These are phyloP conservation scores for Stegastes partitus DNA, from an alignment of 2,113 vertebrate species.

Conservation along the genomic window DNA sequence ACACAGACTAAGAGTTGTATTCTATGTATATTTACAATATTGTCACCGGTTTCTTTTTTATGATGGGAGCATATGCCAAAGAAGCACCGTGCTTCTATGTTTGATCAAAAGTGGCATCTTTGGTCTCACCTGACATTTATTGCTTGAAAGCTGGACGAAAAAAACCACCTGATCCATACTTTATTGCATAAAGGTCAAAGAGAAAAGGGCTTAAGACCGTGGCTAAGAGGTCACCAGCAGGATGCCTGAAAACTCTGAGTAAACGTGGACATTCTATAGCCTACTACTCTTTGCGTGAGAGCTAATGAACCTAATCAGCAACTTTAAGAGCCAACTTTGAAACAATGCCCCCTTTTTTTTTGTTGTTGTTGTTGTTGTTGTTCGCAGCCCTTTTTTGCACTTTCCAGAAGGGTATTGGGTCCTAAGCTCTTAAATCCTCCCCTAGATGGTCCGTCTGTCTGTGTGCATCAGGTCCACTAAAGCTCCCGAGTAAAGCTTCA, in stretches of 20 bases:
- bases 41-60: background rate
- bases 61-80: too few species aligned
- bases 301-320: conserved; percentile 41
- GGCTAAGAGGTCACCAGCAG: background rate
- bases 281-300: conserved; percentile 15
- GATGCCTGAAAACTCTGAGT: background rate
- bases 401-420: conserved; percentile 68
- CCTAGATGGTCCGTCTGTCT: conserved; percentile 68
- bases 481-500: conserved; percentile 54
- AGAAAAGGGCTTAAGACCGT: conserved; percentile 13
- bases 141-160: conserved; percentile 32
- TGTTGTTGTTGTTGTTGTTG: too few species aligned
- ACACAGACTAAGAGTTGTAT: conserved; percentile 2
- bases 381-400: conserved; percentile 53
- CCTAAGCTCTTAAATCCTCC: conserved; percentile 71
- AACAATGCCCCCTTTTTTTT: too few species aligned
- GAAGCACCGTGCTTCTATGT: background rate
- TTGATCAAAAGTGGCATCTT: background rate
- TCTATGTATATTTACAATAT: conserved; percentile 3
- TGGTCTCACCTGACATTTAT: conserved; percentile 33
- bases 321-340: conserved; percentile 49
- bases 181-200: conserved; percentile 27
- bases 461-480: conserved; percentile 62
- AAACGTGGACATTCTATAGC: conserved; percentile 24
- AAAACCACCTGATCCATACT: conserved; percentile 52